Conservation (phyloP, 2,888 invertebrate species). For the Platerodrilus igneus region DNA sequence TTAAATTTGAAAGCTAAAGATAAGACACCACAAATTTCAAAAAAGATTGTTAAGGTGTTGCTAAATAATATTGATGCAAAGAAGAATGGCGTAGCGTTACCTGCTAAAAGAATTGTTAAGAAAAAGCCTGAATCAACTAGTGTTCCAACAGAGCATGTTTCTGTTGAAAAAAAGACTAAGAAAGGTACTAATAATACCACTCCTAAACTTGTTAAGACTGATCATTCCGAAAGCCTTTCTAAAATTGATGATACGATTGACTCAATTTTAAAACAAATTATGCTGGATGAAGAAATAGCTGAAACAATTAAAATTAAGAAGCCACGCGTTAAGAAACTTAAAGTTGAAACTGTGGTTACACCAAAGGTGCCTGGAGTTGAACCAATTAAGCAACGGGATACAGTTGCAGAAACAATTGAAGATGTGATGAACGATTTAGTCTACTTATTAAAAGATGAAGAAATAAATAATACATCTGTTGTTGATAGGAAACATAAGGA, state of each 20-base stretch:
- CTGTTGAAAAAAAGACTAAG: slow-evolving; percentile 19
- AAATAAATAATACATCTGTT: too few relatives aligned
- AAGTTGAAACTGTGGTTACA: slow-evolving; percentile 21
- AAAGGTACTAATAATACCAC: slow-evolving; percentile 10
- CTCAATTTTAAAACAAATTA: slow-evolving; percentile 8
- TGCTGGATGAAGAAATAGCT: slow-evolving; percentile 14
- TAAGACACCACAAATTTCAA: slow-evolving; percentile 33
- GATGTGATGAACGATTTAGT: slow-evolving; percentile 43
- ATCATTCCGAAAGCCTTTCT: slow-evolving; percentile 18
- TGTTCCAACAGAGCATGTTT: slow-evolving; percentile 23
- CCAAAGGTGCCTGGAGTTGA: too few relatives aligned
- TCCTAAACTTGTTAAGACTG: slow-evolving; percentile 27
- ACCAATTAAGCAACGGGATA: too few relatives aligned
- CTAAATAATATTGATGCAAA: slow-evolving; percentile 38
- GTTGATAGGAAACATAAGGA: slow-evolving; percentile 24
- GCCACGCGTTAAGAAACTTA: slow-evolving; percentile 30
- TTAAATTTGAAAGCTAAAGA: slow-evolving; percentile 39
- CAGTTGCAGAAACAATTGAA: slow-evolving; percentile 37
- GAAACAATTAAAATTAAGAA: slow-evolving; percentile 21
- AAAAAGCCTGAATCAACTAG: slow-evolving; percentile 28
- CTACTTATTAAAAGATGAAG: slow-evolving; percentile 35
- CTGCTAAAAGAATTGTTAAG: slow-evolving; percentile 32
- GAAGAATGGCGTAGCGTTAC: slow-evolving; percentile 35
- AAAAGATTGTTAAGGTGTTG: slow-evolving; percentile 36
- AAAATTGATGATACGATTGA: slow-evolving; percentile 3